These are phyloP conservation scores for Puffinus mauretanicus DNA, from an alignment of 2,113 vertebrate genomes.

Conservation along the genomic window DNA sequence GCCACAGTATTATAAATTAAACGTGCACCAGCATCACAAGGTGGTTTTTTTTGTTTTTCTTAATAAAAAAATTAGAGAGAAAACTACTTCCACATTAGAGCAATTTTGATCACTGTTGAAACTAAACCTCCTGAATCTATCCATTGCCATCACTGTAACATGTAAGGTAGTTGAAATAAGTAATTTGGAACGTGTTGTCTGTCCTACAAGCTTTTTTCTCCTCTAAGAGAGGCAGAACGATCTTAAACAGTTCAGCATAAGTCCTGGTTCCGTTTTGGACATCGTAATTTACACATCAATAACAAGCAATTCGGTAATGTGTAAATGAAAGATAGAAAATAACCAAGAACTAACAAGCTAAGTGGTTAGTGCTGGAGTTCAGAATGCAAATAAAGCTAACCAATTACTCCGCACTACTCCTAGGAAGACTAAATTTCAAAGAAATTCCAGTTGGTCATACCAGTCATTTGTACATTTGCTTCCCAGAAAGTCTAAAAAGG, in stretches of 20 bases:
- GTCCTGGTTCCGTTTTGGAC: background rate
- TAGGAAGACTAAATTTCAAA: background rate
- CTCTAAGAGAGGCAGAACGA: background rate
- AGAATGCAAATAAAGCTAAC: background rate
- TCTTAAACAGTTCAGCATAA: background rate
- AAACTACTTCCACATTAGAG: background rate
- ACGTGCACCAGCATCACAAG: background rate
- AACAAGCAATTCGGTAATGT: background rate
- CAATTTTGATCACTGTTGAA: background rate
- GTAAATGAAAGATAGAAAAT: background rate
- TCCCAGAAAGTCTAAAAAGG: background rate
- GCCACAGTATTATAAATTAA: background rate
- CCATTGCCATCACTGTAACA: background rate
- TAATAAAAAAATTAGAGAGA: background rate
- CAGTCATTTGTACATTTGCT: background rate
- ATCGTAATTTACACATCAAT: background rate
- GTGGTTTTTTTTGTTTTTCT: background rate
- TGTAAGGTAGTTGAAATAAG: background rate
- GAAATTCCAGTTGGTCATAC: background rate
- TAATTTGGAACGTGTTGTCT: background rate
- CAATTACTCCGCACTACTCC: background rate
- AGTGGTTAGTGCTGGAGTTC: background rate
- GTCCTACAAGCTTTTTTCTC: background rate
- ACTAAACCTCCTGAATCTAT: constrained; percentile 2
- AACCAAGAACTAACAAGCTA: background rate